These are phyloP conservation scores for Gallinago media DNA, from an alignment of 2,113 vertebrate genomes.

Conservation along the genomic window DNA sequence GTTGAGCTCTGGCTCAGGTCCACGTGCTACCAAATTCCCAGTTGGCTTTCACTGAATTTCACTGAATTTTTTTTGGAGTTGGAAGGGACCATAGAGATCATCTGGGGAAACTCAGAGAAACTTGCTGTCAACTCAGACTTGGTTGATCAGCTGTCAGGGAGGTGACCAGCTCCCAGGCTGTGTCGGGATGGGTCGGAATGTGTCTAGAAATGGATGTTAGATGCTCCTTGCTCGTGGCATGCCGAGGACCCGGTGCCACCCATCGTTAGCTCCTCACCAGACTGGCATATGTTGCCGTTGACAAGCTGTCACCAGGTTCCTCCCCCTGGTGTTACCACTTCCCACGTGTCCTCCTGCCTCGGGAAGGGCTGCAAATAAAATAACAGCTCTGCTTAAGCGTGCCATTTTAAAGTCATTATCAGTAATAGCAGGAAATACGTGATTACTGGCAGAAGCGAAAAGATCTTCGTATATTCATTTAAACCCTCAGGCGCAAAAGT, in stretches of 20 bases:
- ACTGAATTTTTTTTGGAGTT: too few species aligned
- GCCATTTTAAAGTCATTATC: not conserved
- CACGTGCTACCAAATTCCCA: not conserved
- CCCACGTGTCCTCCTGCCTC: not conserved
- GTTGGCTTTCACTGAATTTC: too few species aligned
- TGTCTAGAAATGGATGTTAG: not conserved
- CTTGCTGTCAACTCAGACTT: not conserved
- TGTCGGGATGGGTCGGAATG: accelerated
- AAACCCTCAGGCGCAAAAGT: not conserved
- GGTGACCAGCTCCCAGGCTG: not conserved
- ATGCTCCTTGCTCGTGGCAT: not conserved
- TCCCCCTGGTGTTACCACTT: not conserved
- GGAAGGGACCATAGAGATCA: too few species aligned
- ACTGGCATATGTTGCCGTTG: not conserved
- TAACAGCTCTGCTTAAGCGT: not conserved
- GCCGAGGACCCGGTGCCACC: not conserved
- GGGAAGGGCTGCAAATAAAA: not conserved
- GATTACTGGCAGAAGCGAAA: not conserved
- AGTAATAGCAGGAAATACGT: not conserved
- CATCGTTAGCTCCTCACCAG: not conserved
- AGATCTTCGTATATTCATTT: not conserved
- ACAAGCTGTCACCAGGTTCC: not conserved
- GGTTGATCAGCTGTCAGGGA: not conserved
- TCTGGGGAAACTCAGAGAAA: not conserved
- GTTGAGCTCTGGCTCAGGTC: not conserved